Evolutionary conservation across 1,140 invertebrate species (phyloP).

Genomic region (Panagrolaimus sp.): DNA sequence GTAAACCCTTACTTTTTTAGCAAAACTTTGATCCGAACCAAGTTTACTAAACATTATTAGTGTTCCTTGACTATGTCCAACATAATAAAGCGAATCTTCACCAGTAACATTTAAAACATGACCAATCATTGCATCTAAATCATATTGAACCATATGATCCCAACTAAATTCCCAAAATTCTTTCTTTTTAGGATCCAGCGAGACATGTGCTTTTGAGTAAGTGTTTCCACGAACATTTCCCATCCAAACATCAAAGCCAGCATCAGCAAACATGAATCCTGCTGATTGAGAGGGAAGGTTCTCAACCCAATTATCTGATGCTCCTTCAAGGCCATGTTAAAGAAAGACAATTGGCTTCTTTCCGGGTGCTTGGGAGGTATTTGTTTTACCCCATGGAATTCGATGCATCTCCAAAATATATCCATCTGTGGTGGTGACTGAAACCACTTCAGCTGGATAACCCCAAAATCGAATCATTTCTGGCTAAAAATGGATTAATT

Average conservation of each 20-base stretch:
- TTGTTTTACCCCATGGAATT: conserved; percentile 64
- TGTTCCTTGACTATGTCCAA: conserved; percentile 62
- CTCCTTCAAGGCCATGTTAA: conserved; percentile 69
- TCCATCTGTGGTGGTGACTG: conserved; percentile 68
- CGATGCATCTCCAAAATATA: conserved; percentile 71
- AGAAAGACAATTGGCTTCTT: conserved; percentile 51
- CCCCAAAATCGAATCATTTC: conserved; percentile 59
- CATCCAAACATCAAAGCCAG: conserved; percentile 72
- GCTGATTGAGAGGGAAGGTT: conserved; percentile 26
- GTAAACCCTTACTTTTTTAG: not conserved
- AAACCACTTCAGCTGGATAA: conserved; percentile 67
- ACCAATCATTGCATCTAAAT: conserved; percentile 69
- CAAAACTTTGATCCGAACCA: conserved; percentile 24
- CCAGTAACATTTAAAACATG: conserved; percentile 62
- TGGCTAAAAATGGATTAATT: no score
- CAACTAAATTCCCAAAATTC: conserved; percentile 34
- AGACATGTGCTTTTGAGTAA: conserved; percentile 63
- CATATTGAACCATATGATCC: conserved; percentile 66
- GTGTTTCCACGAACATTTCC: conserved; percentile 67
- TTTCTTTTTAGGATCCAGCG: conserved; percentile 6
- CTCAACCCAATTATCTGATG: conserved; percentile 67
- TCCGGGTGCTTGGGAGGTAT: not conserved
- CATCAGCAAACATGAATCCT: conserved; percentile 63
- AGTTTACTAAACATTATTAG: conserved; percentile 59
- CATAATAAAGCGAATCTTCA: conserved; percentile 55